These are phyloP conservation scores for Xyliphius kryptos DNA, from an alignment of 2,113 vertebrate species.

Conservation along the genomic window DNA sequence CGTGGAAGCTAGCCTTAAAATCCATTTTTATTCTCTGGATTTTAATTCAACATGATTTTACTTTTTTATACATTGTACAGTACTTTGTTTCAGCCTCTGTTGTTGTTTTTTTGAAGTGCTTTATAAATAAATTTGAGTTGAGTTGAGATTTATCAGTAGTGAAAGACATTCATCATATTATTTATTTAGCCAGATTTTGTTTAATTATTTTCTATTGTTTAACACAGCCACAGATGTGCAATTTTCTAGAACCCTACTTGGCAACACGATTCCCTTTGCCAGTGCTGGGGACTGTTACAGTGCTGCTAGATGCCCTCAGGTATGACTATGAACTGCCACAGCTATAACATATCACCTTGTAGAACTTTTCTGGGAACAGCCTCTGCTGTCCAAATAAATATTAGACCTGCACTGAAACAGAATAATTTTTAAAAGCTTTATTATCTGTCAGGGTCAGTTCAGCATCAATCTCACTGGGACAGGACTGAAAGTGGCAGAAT, in stretches of 20 bases:
- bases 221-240: slow-evolving; percentile 77
- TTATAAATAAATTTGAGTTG: too few relatives aligned
- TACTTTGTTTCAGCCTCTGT: too few relatives aligned
- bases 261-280: slow-evolving; percentile 77
- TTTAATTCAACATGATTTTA: too few relatives aligned
- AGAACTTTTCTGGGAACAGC: not conserved
- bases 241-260: slow-evolving; percentile 76
- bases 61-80: too few relatives aligned
- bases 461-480: slow-evolving; percentile 89
- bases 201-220: slow-evolving; percentile 19
- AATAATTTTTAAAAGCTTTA: not conserved
- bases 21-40: too few relatives aligned
- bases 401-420: too few relatives aligned
- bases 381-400: not conserved
- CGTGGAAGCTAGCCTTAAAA: too few relatives aligned
- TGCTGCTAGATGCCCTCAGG: slow-evolving; percentile 84
- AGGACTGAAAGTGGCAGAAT: slow-evolving; percentile 75
- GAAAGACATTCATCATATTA: slow-evolving; percentile 30
- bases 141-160: too few relatives aligned
- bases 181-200: not conserved
- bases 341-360: not conserved
- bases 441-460: slow-evolving; percentile 78
- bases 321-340: slow-evolving; percentile 38
- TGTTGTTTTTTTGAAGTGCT: too few relatives aligned
- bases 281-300: slow-evolving; percentile 90